A percentile compares a stretch with the other conserved stretches of the same genome.
These are phyloP conservation scores for Elymnias hypermnestra DNA, from an alignment of 1,140 invertebrate genomes.

Conservation along the genomic window DNA sequence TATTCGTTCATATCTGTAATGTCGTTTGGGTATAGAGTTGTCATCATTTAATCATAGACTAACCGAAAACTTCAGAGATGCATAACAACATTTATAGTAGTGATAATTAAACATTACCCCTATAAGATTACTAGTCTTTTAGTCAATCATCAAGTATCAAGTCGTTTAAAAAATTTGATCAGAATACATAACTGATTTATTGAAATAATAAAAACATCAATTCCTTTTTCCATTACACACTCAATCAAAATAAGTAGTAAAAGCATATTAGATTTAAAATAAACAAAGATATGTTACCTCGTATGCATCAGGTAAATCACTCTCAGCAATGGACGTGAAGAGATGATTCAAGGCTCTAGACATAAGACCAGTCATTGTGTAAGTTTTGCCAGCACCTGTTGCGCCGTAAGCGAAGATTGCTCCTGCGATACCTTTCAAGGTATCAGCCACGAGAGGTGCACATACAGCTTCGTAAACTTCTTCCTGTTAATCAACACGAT, in stretches of 20 bases:
- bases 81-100: too few relatives aligned
- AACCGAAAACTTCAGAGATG: too few relatives aligned
- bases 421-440: conserved; percentile 94
- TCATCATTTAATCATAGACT: too few relatives aligned
- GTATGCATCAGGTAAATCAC: conserved; percentile 74
- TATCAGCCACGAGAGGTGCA: conserved; percentile 90
- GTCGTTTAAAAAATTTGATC: too few relatives aligned
- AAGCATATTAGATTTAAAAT: not conserved
- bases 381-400: conserved; percentile 93
- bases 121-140: too few relatives aligned
- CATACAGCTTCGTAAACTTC: conserved; percentile 90
- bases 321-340: conserved; percentile 81
- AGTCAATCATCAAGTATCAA: too few relatives aligned
- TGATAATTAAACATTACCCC: too few relatives aligned
- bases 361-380: conserved; percentile 96
- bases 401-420: conserved; percentile 98
- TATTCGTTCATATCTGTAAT: too few relatives aligned
- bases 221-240: too few relatives aligned
- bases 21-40: too few relatives aligned
- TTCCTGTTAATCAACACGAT: conserved; percentile 73
- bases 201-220: too few relatives aligned
- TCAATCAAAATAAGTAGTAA: not conserved
- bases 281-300: conserved; percentile 73
- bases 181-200: too few relatives aligned
- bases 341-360: conserved; percentile 89